Base-by-base conservation (phyloP, 1,140 invertebrate species). In the Listronotus bonariensis region DNA sequence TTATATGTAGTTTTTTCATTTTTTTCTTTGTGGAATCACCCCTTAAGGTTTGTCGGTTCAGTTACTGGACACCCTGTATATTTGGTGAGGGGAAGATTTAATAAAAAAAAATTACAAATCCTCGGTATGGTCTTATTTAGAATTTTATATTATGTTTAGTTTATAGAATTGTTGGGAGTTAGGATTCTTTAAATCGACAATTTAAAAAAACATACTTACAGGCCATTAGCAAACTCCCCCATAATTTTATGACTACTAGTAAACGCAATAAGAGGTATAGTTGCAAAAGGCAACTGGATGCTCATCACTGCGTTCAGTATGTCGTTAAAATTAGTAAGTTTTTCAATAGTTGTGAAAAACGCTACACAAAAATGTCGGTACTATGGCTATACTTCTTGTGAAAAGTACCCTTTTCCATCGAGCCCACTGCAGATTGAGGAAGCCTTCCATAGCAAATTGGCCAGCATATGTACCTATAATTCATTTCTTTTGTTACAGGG, bases 231-330 rank as follows among this genome's bases (percentile, higher is more conserved):
- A 76, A 92, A 94, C 70, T 91, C 88, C 40, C 90, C 90, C 94
- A 97, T 97, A 7, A 96, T 88, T 42, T 83, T 80, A 46, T 77
- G 75, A 69, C 89, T 89, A 54, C 90, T 91, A 0, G 93, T 95
- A 73, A 97, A 96, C 0, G 93, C 92, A 20, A 96, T 87, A 0
- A 92, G 89, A 15, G 95, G 94, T 53, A 97, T 80, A 6, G 92
- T 86, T 10, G 94, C 91, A 75, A 92, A 93, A 1, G 91, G 91
- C 62, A 93, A 76, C 74, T 95, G 92, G 2, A 95, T 79, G 65
- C 88, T 90, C 92, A 95, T 95, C 9, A 95, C 82, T 1, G 92
- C 92, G 80, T 97, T 97, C 1, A 97, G 80, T n/a, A 92, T 79
- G 75, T 96, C 93, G 76, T 97, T 97, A 89, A 97, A 91, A 11